Percentiles rank a stretch among this genome's conserved stretches.
phyloP scores from a whole-genome alignment of 2,113 vertebrate genomes.

The Ondatra zibethicus region DNA sequence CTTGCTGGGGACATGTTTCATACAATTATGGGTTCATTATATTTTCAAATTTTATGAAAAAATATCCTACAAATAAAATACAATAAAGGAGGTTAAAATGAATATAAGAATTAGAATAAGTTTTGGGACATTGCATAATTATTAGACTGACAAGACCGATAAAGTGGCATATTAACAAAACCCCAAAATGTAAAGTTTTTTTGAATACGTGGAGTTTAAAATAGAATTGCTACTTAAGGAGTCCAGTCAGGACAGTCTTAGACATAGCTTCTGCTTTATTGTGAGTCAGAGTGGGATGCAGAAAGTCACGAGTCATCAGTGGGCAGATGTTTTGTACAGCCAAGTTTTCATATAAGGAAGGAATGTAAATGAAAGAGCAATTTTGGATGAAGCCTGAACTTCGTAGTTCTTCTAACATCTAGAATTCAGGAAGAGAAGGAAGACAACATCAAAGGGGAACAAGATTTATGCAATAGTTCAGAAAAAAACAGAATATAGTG shows the following conservation, averaged over 20 bases:
- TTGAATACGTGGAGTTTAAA: background rate
- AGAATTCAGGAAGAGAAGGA: background rate
- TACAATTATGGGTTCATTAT: background rate
- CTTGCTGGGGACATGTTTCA: background rate
- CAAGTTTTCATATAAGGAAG: background rate
- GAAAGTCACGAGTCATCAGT: background rate
- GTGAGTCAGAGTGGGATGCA: background rate
- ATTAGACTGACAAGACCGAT: background rate
- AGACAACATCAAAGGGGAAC: background rate
- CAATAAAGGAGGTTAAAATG: background rate
- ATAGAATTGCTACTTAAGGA: background rate
- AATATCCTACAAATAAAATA: background rate
- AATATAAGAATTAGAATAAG: background rate
- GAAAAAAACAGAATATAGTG: background rate
- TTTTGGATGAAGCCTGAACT: background rate
- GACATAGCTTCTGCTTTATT: background rate
- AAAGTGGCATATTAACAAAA: background rate
- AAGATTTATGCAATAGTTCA: background rate
- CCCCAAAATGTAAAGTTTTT: background rate
- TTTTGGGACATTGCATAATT: background rate
- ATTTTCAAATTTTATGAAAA: background rate
- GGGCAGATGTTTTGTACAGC: background rate
- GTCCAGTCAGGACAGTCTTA: background rate
- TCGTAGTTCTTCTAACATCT: background rate
- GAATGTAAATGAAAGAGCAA: background rate